phyloP scores from a whole-genome alignment of 2,113 vertebrate genomes.

The Nibea albiflora region DNA sequence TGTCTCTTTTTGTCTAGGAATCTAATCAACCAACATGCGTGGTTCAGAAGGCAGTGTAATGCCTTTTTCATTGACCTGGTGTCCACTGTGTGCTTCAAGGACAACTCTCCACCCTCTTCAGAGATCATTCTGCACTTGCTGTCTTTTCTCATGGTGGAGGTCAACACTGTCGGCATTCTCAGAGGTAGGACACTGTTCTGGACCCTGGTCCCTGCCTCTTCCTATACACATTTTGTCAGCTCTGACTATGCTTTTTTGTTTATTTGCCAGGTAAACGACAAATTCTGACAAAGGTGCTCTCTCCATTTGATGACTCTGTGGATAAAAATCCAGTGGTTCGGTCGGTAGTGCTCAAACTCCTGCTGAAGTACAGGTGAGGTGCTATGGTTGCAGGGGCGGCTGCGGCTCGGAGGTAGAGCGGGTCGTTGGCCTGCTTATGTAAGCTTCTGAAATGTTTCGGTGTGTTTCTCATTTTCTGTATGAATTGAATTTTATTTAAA shows the following conservation, averaged over 20 bases:
- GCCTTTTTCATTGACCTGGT: conserved; percentile 94
- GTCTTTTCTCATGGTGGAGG: conserved; percentile 87
- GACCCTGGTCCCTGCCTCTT: neutral
- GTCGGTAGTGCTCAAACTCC: conserved; percentile 92
- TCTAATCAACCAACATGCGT: conserved; percentile 80
- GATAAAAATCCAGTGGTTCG: conserved; percentile 93
- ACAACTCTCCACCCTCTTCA: conserved; percentile 87
- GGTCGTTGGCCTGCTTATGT: neutral
- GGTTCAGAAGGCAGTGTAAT: conserved; percentile 90
- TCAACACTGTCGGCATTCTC: conserved; percentile 33
- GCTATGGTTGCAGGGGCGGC: too few relatives aligned
- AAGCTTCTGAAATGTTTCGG: rapidly evolving
- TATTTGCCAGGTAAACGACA: conserved; percentile 59
- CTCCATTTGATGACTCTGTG: conserved; percentile 92
- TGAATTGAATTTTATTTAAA: neutral
- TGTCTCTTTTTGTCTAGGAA: conserved; percentile 25
- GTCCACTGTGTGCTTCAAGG: conserved; percentile 94
- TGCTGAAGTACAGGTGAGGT: conserved; percentile 94
- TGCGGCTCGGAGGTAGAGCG: too few relatives aligned
- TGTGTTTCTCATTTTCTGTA: neutral
- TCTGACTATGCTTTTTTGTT: neutral
- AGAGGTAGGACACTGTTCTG: conserved; percentile 51
- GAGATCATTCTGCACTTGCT: conserved; percentile 86
- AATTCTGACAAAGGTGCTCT: conserved; percentile 88
- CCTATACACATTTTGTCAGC: neutral